Evolutionary conservation across 2,113 vertebrate genomes (phyloP).

Genomic region (Lutjanus erythropterus): DNA sequence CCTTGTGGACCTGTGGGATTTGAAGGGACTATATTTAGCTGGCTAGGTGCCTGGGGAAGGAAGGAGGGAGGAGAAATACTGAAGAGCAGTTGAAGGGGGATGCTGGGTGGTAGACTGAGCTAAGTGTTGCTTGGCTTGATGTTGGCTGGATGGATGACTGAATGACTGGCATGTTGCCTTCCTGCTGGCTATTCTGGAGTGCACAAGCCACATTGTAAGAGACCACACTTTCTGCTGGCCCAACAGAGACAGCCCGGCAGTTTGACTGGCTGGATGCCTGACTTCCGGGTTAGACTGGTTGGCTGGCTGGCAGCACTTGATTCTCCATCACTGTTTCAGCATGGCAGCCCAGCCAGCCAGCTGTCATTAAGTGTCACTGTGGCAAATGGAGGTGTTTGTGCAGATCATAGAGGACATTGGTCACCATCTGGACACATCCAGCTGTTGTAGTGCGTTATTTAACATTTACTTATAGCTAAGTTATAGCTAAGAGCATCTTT

Average conservation of each 20-base stretch:
- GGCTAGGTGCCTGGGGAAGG: constrained; percentile 5
- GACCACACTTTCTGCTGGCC: constrained; percentile 53
- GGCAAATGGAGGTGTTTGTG: constrained; percentile 41
- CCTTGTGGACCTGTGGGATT: background rate
- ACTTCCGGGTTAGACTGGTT: constrained; percentile 51
- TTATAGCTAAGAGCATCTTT: background rate
- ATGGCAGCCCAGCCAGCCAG: constrained; percentile 46
- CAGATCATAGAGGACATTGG: constrained; percentile 45
- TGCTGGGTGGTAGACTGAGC: constrained; percentile 32
- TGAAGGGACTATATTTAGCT: constrained; percentile 38
- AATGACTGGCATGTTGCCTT: constrained; percentile 56
- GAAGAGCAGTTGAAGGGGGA: constrained; percentile 26
- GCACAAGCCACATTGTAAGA: constrained; percentile 53
- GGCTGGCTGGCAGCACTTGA: constrained; percentile 42
- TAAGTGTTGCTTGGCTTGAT: constrained; percentile 28
- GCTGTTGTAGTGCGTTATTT: constrained; percentile 19
- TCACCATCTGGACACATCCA: constrained; percentile 28
- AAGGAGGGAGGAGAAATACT: constrained; percentile 5
- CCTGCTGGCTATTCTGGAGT: constrained; percentile 56
- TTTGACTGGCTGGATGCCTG: constrained; percentile 63
- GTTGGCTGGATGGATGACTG: constrained; percentile 43
- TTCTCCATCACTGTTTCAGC: constrained; percentile 47
- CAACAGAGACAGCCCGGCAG: constrained; percentile 43
- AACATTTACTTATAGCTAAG: constrained; percentile 9
- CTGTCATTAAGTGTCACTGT: constrained; percentile 44